Evolutionary conservation across 1,140 invertebrate species (phyloP).

Genomic region (Neocloeon triangulifer): DNA sequence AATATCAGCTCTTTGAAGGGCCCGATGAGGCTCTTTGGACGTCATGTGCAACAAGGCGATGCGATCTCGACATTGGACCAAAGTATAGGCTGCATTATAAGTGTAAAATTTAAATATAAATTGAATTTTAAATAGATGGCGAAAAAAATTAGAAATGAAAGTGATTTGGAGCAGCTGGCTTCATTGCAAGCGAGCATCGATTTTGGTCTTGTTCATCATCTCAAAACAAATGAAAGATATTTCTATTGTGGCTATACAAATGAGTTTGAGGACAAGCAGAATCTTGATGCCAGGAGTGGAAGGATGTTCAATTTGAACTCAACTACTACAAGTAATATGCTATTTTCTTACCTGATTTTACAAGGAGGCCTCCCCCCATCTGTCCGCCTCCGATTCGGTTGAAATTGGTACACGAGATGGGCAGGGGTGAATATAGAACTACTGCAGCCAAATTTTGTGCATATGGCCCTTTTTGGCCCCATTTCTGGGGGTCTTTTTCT

Average conservation of each 20-base stretch:
- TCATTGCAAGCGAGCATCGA: constrained; percentile 89
- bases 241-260: constrained; percentile 65
- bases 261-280: constrained; percentile 67
- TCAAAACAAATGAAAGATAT: constrained; percentile 66
- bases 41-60: constrained; percentile 78
- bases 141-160: constrained; percentile 39
- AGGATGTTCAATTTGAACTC: constrained; percentile 54
- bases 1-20: constrained; percentile 82
- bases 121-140: constrained; percentile 34
- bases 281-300: constrained; percentile 75
- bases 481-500: too few relatives aligned
- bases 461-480: too few relatives aligned
- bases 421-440: too few relatives aligned
- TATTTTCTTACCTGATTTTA: background rate
- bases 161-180: too few relatives aligned
- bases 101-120: too few relatives aligned
- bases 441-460: too few relatives aligned
- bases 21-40: constrained; percentile 61
- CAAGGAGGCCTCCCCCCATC: too few relatives aligned
- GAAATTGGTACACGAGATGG: too few relatives aligned
- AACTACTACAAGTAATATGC: constrained; percentile 31
- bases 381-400: too few relatives aligned
- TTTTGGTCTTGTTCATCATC: constrained; percentile 51
- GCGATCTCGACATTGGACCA: constrained; percentile 69
- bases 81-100: constrained; percentile 24